A percentile compares a stretch with the other conserved stretches of the same genome.
phyloP scores from a whole-genome alignment of 2,888 invertebrate genomes.

The Griposia aprilina region DNA sequence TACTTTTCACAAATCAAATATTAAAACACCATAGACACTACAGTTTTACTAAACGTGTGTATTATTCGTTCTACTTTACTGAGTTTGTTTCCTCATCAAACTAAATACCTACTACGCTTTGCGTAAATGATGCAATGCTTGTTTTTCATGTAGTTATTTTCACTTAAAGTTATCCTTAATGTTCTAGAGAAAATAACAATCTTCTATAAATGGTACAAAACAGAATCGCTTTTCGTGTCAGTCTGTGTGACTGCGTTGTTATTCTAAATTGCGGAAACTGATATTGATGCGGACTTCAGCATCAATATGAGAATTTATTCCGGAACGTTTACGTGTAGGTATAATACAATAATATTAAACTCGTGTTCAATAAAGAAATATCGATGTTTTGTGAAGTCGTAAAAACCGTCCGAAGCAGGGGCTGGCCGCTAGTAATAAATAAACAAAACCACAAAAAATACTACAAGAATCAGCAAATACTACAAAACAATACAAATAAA shows the following conservation, averaged over 20 bases:
- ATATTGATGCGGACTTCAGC: too few relatives aligned
- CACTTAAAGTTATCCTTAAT: background rate
- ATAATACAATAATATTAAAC: too few relatives aligned
- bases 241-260: too few relatives aligned
- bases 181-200: background rate
- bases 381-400: background rate
- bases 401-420: background rate
- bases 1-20: too few relatives aligned
- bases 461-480: slow-evolving; percentile 42
- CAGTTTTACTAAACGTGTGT: background rate
- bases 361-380: background rate
- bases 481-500: slow-evolving; percentile 47
- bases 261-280: too few relatives aligned
- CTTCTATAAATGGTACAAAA: background rate
- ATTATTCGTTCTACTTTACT: background rate
- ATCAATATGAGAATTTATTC: background rate
- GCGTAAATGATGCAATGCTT: background rate
- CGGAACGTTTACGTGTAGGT: background rate
- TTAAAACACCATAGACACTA: background rate
- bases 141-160: background rate
- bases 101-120: background rate
- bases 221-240: background rate
- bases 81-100: background rate
- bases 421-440: background rate
- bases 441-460: slow-evolving; percentile 23